A percentile compares a stretch with the other conserved stretches of the same genome.
phyloP scores from a whole-genome alignment of 1,140 invertebrate species.

The Apis cerana region DNA sequence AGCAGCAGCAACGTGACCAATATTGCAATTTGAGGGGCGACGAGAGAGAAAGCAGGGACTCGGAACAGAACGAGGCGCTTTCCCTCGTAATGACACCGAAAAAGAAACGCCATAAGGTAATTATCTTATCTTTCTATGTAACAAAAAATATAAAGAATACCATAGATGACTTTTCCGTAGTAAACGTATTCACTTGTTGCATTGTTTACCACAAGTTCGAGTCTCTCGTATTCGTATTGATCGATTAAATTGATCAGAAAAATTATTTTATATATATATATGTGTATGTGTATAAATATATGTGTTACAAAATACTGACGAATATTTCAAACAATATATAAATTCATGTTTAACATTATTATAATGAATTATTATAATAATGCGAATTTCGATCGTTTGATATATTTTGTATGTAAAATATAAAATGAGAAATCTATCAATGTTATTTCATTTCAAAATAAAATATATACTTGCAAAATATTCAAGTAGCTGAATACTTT shows the following conservation, averaged over 20 bases:
- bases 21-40: slow-evolving; percentile 83
- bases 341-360: too few relatives aligned
- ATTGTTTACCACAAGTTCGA: background rate
- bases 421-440: background rate
- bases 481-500: too few relatives aligned
- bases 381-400: background rate
- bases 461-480: too few relatives aligned
- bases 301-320: background rate
- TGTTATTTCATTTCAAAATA: too few relatives aligned
- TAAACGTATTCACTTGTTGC: slow-evolving; percentile 9
- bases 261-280: background rate
- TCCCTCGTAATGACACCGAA: slow-evolving; percentile 96
- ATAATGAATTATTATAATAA: background rate
- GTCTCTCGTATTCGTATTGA: background rate
- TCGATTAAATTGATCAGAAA: background rate
- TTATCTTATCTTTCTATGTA: slow-evolving; percentile 19
- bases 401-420: background rate
- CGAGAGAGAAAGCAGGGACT: slow-evolving; percentile 84
- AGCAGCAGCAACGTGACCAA: slow-evolving; percentile 84
- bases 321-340: background rate
- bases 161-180: background rate
- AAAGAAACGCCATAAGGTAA: slow-evolving; percentile 96
- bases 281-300: background rate
- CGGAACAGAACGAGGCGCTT: slow-evolving; percentile 96
- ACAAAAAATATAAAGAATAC: background rate